phyloP scores from a whole-genome alignment of 2,888 invertebrate species.

The Alloscopus bannaensis region DNA sequence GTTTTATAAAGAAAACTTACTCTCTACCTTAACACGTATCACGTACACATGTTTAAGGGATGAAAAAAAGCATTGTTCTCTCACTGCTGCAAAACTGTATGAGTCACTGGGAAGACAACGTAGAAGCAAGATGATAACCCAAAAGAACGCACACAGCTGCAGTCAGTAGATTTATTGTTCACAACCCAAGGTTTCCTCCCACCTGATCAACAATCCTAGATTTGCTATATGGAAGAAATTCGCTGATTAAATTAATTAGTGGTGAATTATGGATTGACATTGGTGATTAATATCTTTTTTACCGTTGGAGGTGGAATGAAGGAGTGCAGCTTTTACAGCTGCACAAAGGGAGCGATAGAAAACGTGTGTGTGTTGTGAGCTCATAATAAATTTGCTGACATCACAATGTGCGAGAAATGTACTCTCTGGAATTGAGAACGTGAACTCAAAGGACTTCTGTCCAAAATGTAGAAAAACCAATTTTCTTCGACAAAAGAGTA shows the following conservation, averaged over 20 bases:
- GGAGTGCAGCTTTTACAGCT: constrained; percentile 19
- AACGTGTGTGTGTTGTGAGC: not conserved
- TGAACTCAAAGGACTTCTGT: too few relatives aligned
- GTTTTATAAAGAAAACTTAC: constrained; percentile 6
- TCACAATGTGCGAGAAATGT: not conserved
- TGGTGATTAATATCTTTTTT: constrained; percentile 60
- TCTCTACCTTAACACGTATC: too few relatives aligned
- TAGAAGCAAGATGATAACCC: not conserved
- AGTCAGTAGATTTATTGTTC: constrained; percentile 55
- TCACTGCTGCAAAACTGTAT: not conserved
- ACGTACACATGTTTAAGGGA: constrained; percentile 11
- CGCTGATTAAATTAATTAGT: constrained; percentile 64
- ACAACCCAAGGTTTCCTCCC: constrained; percentile 58
- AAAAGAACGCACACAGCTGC: constrained; percentile 11
- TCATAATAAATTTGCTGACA: not conserved
- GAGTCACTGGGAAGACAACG: not conserved
- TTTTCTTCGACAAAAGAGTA: too few relatives aligned
- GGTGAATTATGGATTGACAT: constrained; percentile 64
- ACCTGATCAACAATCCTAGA: constrained; percentile 49
- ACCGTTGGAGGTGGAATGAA: constrained; percentile 25
- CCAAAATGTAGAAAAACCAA: too few relatives aligned
- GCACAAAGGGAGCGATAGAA: not conserved
- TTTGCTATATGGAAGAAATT: constrained; percentile 29
- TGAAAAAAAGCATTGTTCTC: constrained; percentile 16
- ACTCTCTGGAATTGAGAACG: too few relatives aligned